Evolutionary conservation across 2,797 vertebrate genomes (phyloP).

Genomic region (Toxotes lorentzi): DNA sequence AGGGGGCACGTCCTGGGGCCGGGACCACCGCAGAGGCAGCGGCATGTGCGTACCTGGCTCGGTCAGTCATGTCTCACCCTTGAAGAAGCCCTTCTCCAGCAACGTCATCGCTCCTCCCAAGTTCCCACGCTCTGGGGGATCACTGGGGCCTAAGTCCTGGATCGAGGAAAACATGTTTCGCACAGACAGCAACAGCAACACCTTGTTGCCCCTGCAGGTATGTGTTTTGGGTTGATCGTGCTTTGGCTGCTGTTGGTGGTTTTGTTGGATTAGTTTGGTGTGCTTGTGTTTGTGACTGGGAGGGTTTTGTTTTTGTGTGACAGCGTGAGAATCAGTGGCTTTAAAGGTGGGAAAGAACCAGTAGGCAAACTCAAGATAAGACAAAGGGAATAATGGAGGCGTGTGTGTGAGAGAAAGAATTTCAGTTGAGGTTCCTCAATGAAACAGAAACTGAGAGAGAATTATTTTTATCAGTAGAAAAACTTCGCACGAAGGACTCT

Average conservation of each 20-base stretch:
- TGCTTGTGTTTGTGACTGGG: constrained; percentile 1
- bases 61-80: constrained; percentile 93
- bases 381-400: constrained; percentile 11
- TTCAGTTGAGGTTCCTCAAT: background rate
- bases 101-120: constrained; percentile 98
- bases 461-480: background rate
- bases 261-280: constrained; percentile 7
- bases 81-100: constrained; percentile 98
- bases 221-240: constrained; percentile 51
- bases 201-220: constrained; percentile 97
- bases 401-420: constrained; percentile 19
- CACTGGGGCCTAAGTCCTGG: constrained; percentile 95
- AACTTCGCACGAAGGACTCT: background rate
- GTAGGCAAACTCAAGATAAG: constrained; percentile 1
- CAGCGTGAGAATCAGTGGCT: constrained; percentile 26
- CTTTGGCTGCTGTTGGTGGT: background rate
- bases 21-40: constrained; percentile 93
- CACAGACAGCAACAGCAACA: constrained; percentile 98
- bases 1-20: constrained; percentile 94
- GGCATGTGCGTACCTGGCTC: constrained; percentile 93
- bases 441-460: constrained; percentile 1
- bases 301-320: constrained; percentile 18
- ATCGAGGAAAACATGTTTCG: constrained; percentile 97
- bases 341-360: constrained; percentile 39
- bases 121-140: constrained; percentile 93